A percentile compares a stretch with the other conserved stretches of the same genome.
These are phyloP conservation scores for Pseudochirops corinnae DNA, from an alignment of 2,797 vertebrate genomes.

Conservation along the genomic window DNA sequence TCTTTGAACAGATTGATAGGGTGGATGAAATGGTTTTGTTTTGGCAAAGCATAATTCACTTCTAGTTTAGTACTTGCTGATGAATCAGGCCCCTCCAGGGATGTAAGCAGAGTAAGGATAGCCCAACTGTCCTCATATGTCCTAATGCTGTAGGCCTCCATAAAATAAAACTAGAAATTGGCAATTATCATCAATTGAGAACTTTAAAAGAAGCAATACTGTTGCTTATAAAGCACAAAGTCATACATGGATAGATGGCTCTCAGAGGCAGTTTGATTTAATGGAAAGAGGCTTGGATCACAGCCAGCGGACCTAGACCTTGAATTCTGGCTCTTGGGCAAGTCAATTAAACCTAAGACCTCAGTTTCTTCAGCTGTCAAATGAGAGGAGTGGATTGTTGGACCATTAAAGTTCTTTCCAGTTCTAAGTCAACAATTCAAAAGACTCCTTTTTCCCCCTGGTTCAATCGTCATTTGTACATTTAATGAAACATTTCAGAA, in stretches of 20 bases:
- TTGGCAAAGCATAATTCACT: neutral
- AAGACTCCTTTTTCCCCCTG: neutral
- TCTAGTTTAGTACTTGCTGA: neutral
- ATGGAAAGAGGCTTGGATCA: neutral
- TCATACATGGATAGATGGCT: neutral
- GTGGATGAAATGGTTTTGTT: neutral
- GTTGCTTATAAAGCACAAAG: neutral
- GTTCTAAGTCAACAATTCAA: neutral
- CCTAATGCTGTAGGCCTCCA: neutral
- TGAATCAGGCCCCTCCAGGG: neutral
- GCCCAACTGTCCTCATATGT: neutral
- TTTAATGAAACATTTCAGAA: neutral
- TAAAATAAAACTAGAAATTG: neutral
- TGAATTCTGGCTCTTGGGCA: neutral
- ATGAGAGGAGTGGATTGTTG: neutral
- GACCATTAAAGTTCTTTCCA: neutral
- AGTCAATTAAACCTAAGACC: neutral
- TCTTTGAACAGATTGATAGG: neutral
- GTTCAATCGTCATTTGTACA: neutral
- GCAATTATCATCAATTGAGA: neutral
- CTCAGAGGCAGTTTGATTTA: neutral
- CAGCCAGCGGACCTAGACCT: neutral
- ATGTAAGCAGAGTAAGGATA: neutral
- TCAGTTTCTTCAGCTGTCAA: neutral
- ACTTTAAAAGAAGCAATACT: neutral